These are phyloP conservation scores for Petrophora chlorosata DNA, from an alignment of 2,888 invertebrate species.

Conservation along the genomic window DNA sequence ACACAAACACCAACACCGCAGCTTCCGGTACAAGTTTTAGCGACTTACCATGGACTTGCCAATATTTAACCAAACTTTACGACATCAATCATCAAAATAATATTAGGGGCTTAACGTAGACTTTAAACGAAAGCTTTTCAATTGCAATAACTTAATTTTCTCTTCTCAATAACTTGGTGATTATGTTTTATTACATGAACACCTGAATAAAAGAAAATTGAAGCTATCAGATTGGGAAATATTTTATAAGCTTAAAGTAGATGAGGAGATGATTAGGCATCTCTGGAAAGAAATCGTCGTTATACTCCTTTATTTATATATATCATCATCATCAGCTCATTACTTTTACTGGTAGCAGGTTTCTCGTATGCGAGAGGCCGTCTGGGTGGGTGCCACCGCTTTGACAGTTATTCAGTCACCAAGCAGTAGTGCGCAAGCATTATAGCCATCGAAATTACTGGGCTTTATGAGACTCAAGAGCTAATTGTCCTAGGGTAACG, in stretches of 20 bases:
- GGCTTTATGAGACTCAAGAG: too few species aligned
- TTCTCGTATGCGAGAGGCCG: too few species aligned
- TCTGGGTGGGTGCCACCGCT: too few species aligned
- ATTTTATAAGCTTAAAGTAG: constrained; percentile 8
- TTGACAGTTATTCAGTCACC: too few species aligned
- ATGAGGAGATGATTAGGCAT: constrained; percentile 3
- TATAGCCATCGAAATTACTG: too few species aligned
- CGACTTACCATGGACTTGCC: background rate
- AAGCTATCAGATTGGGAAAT: constrained; percentile 4
- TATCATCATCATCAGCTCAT: too few species aligned
- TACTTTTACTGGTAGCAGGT: too few species aligned
- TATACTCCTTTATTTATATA: background rate
- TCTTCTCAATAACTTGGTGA: background rate
- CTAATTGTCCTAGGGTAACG: too few species aligned
- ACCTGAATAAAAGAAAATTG: constrained; percentile 7
- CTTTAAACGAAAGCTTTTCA: constrained; percentile 20
- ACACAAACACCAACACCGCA: too few species aligned
- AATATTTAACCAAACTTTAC: constrained; percentile 13
- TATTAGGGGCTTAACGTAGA: constrained; percentile 8
- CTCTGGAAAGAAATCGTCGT: background rate
- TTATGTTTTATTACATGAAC: constrained; percentile 15
- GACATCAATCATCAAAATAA: constrained; percentile 20
- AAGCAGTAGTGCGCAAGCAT: too few species aligned
- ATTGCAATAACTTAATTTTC: constrained; percentile 13
- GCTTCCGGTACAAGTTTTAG: background rate